Percentiles rank a stretch among this genome's conserved stretches.
Evolutionary conservation across 2,888 invertebrate species (phyloP).

Genomic region (Molorchus minor): DNA sequence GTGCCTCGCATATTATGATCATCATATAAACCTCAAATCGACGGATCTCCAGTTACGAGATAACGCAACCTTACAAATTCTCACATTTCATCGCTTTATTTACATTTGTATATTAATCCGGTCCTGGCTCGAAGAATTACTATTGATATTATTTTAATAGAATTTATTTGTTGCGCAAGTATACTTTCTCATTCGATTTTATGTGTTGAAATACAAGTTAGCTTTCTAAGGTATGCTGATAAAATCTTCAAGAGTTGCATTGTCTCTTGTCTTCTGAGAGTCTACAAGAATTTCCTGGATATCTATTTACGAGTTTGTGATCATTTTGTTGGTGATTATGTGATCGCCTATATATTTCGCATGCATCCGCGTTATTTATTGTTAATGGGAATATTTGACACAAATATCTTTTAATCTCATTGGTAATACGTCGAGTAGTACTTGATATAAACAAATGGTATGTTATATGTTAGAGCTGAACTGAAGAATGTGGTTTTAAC

Average conservation of each 20-base stretch:
- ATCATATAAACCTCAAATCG: no score
- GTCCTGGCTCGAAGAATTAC: conserved; percentile 20
- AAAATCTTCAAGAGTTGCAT: conserved; percentile 38
- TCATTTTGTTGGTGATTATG: conserved; percentile 33
- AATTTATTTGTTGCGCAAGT: conserved; percentile 47
- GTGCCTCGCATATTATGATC: no score
- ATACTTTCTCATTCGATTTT: conserved; percentile 46
- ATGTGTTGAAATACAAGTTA: conserved; percentile 44
- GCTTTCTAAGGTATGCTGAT: conserved; percentile 46
- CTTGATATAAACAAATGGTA: no score
- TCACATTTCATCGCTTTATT: no score
- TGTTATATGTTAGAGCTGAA: no score
- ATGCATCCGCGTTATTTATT: conserved; percentile 31
- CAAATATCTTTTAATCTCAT: no score
- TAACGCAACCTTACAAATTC: no score
- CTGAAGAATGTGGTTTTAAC: no score
- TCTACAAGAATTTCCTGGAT: conserved; percentile 36
- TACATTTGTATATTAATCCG: conserved; percentile 28
- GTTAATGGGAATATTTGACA: no score
- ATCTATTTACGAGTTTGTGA: conserved; percentile 39
- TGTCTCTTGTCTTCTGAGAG: conserved; percentile 30
- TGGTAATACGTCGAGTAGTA: no score
- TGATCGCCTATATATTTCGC: conserved; percentile 35
- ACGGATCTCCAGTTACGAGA: no score
- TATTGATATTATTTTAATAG: conserved; percentile 48